Evolutionary conservation across 1,140 invertebrate genomes (phyloP), one percentile per base, ranked within the genome.

Genomic region (Macrobrachium nipponense): DNA sequence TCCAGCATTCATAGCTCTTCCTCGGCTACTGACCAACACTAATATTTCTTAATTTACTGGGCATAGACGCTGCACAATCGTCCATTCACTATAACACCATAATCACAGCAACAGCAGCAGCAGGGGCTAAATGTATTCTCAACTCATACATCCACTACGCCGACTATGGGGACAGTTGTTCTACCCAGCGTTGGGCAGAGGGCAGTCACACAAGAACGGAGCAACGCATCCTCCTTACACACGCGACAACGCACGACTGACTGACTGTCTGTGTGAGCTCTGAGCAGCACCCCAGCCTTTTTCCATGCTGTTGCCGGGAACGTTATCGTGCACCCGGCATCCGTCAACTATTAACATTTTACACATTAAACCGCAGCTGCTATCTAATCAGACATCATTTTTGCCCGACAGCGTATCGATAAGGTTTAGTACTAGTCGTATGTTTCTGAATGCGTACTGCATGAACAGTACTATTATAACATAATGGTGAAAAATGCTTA

Each of bases 161-260:
- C 14, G 80, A 80, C 64, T 44, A 43, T 51, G 23, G 43, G 17
- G 20, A 27, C 44, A 61, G 78, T 64, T 80, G 43, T 43, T 12
- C 66, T 72, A 77, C 83, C 78, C 83, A 20, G 58, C 68, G 70
- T 12, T 36, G 51, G 72, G 66, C 73, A 86, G 68, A 70, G 83
- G 68, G 51, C 66, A 86, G 83, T 44, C 83, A 86, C 83, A 86
- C 83, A 80, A 60, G 83, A 76, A 86, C 68, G 83, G 83, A 80
- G 27, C 77, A n/a, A 62, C 68, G 80, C 83, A 75, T 78, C 77
- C 70, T 86, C 83, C 77, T 61, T 77, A 61, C 83, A 80, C 77
- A 61, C 59, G 27, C 77, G 43, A 77, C 83, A 86, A 73, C 66
- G 73, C 83, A 86, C 83, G 36, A 86, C 83, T 86, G 68, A 61